Evolutionary conservation across 2,888 invertebrate genomes (phyloP), one percentile per base, ranked within the genome.

Genomic region (Plagodis dolabraria): DNA sequence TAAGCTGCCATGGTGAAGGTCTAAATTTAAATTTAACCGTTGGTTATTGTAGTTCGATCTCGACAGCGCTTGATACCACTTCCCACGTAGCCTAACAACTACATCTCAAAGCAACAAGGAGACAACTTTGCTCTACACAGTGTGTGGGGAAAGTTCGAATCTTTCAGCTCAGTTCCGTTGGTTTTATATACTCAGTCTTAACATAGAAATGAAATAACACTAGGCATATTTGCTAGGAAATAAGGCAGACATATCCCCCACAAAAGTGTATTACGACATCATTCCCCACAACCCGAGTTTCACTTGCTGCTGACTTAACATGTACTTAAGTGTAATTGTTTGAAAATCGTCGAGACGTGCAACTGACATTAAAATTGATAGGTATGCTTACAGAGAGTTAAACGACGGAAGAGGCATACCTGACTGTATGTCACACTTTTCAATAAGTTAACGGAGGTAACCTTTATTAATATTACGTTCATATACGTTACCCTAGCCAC

Each of bases 261-360:
- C 65, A 62, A 67, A 62, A 63, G 57, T 57, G 64, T 53, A 65
- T 64, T 59, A 63, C 35, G 61, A 53, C 59, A 59, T 59, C 55
- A 64, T 56, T 67, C 60, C 53, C 47, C 68, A 69, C 68, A 69
- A 64, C 67, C 64, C 57, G 58, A 70, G 65, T 68, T 69, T 65
- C 71, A 64, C 72, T 75, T 69, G 68, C 70, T 69, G 74, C 68
- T 69, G 74, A 76, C 80, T 85, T 80, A 80, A 81, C 83, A 82
- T 82, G 85, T 82, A 83, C 86, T 88, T 85, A 80, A 85, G 86
- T 84, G 84, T 85, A 85, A 86, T 87, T 87, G 87, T 85, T 86
- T 83, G 82, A 87, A 84, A 89, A 82, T 79, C 82, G 76, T 69
- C 77, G 77, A 76, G 82, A 83, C 83, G 86, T 89, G 89, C 82